These are phyloP conservation scores for Streblospio benedicti DNA, from an alignment of 1,140 invertebrate genomes.

Conservation along the genomic window DNA sequence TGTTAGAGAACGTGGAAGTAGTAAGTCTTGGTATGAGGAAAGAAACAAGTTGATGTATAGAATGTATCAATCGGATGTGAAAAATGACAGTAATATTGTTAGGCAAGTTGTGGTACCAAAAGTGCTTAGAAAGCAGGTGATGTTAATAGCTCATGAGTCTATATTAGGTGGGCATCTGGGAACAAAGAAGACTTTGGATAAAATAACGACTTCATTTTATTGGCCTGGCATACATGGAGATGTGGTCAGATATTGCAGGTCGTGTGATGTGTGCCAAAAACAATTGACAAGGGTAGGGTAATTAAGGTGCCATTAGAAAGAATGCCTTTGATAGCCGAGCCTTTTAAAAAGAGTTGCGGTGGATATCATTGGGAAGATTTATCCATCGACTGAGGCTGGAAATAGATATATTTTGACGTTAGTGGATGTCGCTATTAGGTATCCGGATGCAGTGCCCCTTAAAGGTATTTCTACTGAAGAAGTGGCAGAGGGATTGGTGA, in stretches of 20 bases:
- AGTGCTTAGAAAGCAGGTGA: neutral
- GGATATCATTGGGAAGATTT: neutral
- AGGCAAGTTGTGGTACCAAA: neutral
- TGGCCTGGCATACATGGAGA: conserved; percentile 7
- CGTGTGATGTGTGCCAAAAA: conserved; percentile 11
- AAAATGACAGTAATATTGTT: too few species aligned
- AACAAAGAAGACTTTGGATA: conserved; percentile 1
- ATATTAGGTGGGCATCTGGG: neutral
- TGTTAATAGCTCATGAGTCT: neutral
- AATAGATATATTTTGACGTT: too few species aligned
- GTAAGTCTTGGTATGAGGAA: too few species aligned
- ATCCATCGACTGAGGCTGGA: too few species aligned
- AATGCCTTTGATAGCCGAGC: conserved; percentile 8
- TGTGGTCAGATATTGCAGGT: conserved; percentile 1
- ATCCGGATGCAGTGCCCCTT: too few species aligned
- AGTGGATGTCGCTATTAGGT: too few species aligned
- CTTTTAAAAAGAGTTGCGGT: conserved; percentile 12
- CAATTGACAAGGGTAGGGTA: conserved; percentile 6
- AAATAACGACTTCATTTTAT: neutral
- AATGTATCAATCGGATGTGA: too few species aligned
- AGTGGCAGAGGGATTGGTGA: too few species aligned
- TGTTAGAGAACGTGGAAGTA: too few species aligned
- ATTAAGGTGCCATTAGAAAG: conserved; percentile 3
- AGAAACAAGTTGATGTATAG: too few species aligned
- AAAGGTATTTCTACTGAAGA: too few species aligned